phyloP scores from a whole-genome alignment of 2,888 invertebrate species.

The Pachydiplax longipennis region DNA sequence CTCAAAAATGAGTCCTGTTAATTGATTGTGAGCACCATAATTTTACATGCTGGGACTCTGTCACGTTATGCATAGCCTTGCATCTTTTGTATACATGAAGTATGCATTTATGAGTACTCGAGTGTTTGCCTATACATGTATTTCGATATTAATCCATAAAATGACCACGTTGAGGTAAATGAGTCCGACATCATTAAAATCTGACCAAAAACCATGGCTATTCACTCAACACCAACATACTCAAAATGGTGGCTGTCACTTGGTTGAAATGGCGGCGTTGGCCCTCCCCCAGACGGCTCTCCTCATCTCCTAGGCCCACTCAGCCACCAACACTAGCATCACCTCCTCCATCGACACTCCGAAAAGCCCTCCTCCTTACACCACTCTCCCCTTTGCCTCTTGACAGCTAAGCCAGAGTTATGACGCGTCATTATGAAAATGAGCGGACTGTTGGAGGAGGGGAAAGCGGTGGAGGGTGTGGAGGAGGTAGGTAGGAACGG shows the following conservation, averaged over 20 bases:
- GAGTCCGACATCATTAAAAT: too few species aligned
- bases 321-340: not conserved
- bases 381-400: not conserved
- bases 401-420: slow-evolving; percentile 46
- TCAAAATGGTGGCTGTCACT: slow-evolving; percentile 17
- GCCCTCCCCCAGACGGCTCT: not conserved
- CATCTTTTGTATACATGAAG: not conserved
- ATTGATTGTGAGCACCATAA: not conserved
- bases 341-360: not conserved
- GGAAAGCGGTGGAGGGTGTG: not conserved
- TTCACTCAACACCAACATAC: not conserved
- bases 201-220: not conserved
- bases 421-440: slow-evolving; percentile 47
- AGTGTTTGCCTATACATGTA: too few species aligned
- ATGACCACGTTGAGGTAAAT: too few species aligned
- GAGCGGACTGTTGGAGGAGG: slow-evolving; percentile 35
- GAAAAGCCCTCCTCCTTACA: not conserved
- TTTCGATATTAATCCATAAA: too few species aligned
- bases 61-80: slow-evolving; percentile 11
- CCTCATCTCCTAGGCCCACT: not conserved
- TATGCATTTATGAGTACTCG: not conserved
- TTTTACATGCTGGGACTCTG: not conserved
- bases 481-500: not conserved
- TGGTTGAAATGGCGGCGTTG: slow-evolving; percentile 7
- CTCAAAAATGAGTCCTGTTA: too few species aligned